A percentile compares a stretch with the other conserved stretches of the same genome.
Conservation (phyloP, 2,113 vertebrate genomes). For the Dasyurus viverrinus region DNA sequence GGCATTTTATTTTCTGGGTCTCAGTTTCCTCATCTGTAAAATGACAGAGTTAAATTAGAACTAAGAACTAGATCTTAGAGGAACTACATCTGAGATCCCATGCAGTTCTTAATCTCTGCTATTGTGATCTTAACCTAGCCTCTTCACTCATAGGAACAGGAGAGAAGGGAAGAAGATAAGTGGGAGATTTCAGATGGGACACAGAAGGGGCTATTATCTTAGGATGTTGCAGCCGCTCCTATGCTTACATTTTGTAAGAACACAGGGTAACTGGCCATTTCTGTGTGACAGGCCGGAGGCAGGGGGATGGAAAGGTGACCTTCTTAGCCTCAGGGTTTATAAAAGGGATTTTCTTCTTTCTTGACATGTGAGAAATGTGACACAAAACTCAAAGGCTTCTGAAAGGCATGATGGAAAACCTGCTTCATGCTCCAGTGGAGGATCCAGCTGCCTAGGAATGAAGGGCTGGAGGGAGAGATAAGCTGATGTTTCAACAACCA, state of each 20-base stretch:
- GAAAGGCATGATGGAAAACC: neutral
- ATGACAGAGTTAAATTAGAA: neutral
- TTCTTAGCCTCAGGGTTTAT: neutral
- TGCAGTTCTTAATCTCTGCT: neutral
- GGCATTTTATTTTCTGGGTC: neutral
- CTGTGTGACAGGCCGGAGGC: neutral
- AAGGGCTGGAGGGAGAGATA: neutral
- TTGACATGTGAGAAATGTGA: neutral
- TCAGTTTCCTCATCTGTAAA: neutral
- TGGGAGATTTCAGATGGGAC: neutral
- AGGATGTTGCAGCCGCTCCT: neutral
- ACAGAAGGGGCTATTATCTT: neutral
- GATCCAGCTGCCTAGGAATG: conserved; percentile 26
- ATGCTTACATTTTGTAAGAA: neutral
- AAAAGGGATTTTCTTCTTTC: neutral
- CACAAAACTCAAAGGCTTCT: neutral
- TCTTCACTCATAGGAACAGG: neutral
- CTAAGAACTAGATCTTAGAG: too few relatives aligned
- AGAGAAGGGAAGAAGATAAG: neutral
- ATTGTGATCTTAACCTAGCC: neutral
- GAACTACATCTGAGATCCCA: neutral
- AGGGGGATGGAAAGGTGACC: neutral
- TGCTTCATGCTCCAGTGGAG: conserved; percentile 18
- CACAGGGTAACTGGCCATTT: neutral
- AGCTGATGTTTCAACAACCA: conserved; percentile 10